Percentiles rank a stretch among this genome's conserved stretches.
These are phyloP conservation scores for Tinamus guttatus DNA, from an alignment of 2,113 vertebrate species.

Conservation along the genomic window DNA sequence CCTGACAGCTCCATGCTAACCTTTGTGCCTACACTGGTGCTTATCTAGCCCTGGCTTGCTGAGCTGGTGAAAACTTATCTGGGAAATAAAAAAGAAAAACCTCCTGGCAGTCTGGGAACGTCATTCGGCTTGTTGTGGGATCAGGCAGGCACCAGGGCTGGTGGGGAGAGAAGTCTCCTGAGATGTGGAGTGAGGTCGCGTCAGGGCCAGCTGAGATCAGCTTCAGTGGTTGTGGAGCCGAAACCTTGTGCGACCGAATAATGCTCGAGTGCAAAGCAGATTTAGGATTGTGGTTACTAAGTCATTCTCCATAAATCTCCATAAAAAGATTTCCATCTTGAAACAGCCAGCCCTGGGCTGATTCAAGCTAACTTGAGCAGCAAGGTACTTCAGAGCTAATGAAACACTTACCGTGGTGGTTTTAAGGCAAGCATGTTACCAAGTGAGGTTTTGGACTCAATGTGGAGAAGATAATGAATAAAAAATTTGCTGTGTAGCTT, in stretches of 20 bases:
- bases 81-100: rapidly evolving
- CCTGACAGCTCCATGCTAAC: not conserved
- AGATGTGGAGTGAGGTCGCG: not conserved
- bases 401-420: not conserved
- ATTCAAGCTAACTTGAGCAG: not conserved
- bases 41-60: not conserved
- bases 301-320: not conserved
- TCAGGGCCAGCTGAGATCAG: not conserved
- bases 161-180: not conserved
- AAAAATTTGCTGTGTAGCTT: not conserved
- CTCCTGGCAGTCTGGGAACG: not conserved
- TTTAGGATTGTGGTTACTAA: not conserved
- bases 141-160: not conserved
- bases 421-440: not conserved
- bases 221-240: not conserved
- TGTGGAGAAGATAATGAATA: rapidly evolving
- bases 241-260: not conserved
- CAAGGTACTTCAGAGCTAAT: not conserved
- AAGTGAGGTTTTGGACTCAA: not conserved
- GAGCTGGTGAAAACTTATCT: not conserved
- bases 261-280: not conserved
- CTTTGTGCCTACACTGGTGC: not conserved
- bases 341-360: not conserved
- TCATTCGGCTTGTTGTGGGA: not conserved
- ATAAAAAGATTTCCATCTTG: not conserved